Conservation (phyloP, 2,797 vertebrate genomes). For the Gephyroberyx darwinii region DNA sequence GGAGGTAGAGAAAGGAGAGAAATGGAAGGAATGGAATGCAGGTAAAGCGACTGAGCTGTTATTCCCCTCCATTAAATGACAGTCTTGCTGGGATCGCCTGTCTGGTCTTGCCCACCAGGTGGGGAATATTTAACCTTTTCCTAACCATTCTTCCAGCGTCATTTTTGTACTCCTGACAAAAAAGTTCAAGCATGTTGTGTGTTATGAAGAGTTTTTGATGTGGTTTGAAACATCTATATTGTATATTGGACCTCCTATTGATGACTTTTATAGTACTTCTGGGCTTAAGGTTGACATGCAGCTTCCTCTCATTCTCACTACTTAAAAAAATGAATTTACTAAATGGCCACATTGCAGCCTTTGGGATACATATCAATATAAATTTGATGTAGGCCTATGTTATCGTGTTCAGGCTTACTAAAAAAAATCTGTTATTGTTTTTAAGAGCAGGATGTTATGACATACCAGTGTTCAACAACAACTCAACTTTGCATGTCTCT, state of each 20-base stretch:
- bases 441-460: background rate
- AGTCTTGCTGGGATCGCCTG: conserved; percentile 46
- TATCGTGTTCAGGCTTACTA: too few species aligned
- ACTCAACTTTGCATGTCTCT: conserved; percentile 3
- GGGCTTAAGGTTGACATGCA: too few species aligned
- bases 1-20: conserved; percentile 7
- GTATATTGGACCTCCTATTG: too few species aligned
- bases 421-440: background rate
- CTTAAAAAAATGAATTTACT: too few species aligned
- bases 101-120: conserved; percentile 62
- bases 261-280: too few species aligned
- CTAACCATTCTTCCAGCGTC: conserved; percentile 21
- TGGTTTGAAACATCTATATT: too few species aligned
- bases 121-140: conserved; percentile 35
- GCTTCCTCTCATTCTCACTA: too few species aligned
- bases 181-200: background rate
- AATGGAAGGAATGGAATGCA: conserved; percentile 72
- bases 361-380: too few species aligned
- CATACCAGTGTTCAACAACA: background rate
- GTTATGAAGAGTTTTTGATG: background rate
- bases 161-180: conserved; percentile 17
- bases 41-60: conserved; percentile 53
- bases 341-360: too few species aligned
- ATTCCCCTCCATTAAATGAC: conserved; percentile 52
- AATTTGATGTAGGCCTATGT: too few species aligned